Conservation (phyloP, 2,888 invertebrate species). For the Eulithis testata region DNA sequence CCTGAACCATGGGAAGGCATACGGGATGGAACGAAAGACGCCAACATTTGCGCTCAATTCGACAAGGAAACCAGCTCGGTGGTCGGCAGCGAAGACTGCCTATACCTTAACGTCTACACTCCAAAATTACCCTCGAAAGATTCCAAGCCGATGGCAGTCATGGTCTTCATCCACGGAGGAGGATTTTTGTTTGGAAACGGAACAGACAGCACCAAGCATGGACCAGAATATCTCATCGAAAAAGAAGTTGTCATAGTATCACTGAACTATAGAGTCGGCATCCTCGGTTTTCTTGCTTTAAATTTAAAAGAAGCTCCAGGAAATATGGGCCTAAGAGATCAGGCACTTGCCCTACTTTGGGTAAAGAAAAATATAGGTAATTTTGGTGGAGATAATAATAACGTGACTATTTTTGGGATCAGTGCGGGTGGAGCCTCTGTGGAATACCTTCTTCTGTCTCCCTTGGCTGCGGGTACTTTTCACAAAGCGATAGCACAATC, state of each 20-base stretch:
- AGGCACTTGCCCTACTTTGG: slow-evolving; percentile 82
- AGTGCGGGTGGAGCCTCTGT: slow-evolving; percentile 82
- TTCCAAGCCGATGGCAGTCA: slow-evolving; percentile 61
- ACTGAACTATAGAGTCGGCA: slow-evolving; percentile 75
- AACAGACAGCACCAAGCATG: slow-evolving; percentile 66
- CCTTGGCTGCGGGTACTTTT: slow-evolving; percentile 77
- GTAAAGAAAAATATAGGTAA: slow-evolving; percentile 73
- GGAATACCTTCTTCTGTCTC: slow-evolving; percentile 73
- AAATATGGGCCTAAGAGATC: slow-evolving; percentile 81
- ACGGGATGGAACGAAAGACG: slow-evolving; percentile 86
- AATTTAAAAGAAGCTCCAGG: slow-evolving; percentile 74
- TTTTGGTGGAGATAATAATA: slow-evolving; percentile 78
- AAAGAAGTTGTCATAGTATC: slow-evolving; percentile 73
- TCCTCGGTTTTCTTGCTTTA: slow-evolving; percentile 73
- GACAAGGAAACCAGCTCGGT: slow-evolving; percentile 79
- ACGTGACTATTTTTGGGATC: slow-evolving; percentile 81
- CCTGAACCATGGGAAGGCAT: slow-evolving; percentile 84
- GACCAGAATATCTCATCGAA: slow-evolving; percentile 74
- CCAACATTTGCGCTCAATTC: slow-evolving; percentile 86
- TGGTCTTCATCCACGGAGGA: slow-evolving; percentile 79
- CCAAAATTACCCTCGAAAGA: slow-evolving; percentile 68
- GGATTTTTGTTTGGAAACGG: slow-evolving; percentile 76
- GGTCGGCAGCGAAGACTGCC: slow-evolving; percentile 86
- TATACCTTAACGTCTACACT: slow-evolving; percentile 88
- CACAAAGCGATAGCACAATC: slow-evolving; percentile 83